Evolutionary conservation across 1,140 invertebrate species (phyloP).

Genomic region (Drosophila gunungcola): DNA sequence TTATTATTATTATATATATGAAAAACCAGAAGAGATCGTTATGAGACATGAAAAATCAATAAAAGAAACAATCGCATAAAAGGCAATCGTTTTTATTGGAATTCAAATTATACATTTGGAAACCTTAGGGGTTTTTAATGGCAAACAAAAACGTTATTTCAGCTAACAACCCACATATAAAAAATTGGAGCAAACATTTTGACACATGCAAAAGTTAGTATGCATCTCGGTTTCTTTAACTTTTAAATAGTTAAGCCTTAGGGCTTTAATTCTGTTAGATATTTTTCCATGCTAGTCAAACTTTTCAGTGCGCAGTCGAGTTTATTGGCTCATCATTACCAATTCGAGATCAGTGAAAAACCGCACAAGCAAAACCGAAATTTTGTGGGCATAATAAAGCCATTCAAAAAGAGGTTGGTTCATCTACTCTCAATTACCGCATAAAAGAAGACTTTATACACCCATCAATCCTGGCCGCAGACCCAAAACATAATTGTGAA

Average conservation of each 20-base stretch:
- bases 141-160: too few species aligned
- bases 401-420: constrained; percentile 57
- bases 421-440: constrained; percentile 71
- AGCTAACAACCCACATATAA: too few species aligned
- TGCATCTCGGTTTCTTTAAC: too few species aligned
- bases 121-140: too few species aligned
- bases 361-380: constrained; percentile 33
- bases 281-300: neutral
- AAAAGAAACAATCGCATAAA: constrained; percentile 72
- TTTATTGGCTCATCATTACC: neutral
- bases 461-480: constrained; percentile 70
- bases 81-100: neutral
- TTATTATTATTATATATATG: constrained; percentile 47
- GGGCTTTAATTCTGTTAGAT: neutral
- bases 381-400: constrained; percentile 66
- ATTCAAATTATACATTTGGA: too few species aligned
- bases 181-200: neutral
- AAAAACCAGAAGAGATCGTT: constrained; percentile 62
- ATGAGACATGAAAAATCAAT: constrained; percentile 73
- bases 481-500: constrained; percentile 67
- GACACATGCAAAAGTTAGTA: too few species aligned
- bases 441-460: constrained; percentile 82
- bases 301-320: neutral
- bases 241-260: too few species aligned
- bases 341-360: constrained; percentile 11